These are phyloP conservation scores for Corythaixoides concolor DNA, from an alignment of 2,113 vertebrate genomes.

Conservation along the genomic window DNA sequence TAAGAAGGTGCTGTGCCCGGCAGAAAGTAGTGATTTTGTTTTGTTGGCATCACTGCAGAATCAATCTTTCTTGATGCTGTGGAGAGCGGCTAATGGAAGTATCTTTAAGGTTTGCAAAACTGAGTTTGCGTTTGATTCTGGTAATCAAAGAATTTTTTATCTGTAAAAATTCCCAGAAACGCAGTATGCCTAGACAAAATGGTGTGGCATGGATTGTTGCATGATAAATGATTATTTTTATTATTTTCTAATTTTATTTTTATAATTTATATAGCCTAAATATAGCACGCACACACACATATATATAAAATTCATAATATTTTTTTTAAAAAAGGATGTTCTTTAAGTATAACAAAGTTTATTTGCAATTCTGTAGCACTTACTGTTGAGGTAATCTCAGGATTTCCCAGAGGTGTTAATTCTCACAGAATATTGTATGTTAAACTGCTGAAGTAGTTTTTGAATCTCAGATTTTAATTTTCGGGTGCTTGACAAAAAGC, in stretches of 20 bases:
- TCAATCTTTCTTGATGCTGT: rapidly evolving
- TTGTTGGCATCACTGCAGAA: not conserved
- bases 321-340: not conserved
- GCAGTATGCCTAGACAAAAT: not conserved
- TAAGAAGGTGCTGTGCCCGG: not conserved
- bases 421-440: not conserved
- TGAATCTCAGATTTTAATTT: not conserved
- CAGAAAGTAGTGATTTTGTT: not conserved
- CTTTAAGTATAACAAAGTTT: not conserved
- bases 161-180: not conserved
- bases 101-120: not conserved
- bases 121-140: not conserved
- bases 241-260: not conserved
- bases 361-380: not conserved
- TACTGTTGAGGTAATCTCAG: not conserved
- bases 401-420: not conserved
- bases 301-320: not conserved
- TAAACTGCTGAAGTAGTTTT: not conserved
- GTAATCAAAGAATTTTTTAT: not conserved
- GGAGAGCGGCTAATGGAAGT: not conserved
- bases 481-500: not conserved
- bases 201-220: not conserved
- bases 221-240: not conserved
- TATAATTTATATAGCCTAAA: not conserved
- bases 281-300: no score